Evolutionary conservation across 1,140 invertebrate species (phyloP).

Genomic region (Pollicipes pollicipes): DNA sequence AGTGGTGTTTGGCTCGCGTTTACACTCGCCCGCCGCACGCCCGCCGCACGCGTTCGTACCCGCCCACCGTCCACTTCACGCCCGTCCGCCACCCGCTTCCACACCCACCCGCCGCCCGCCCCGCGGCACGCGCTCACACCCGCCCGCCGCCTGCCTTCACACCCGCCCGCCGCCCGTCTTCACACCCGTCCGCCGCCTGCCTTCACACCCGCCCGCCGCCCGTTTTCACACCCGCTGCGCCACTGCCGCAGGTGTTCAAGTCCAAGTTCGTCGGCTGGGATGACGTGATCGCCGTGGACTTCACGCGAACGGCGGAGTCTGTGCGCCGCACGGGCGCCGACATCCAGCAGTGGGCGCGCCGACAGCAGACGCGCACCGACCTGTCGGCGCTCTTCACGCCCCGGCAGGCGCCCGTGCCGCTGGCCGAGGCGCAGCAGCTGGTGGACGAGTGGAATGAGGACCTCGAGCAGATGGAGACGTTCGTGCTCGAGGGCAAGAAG

Average conservation of each 20-base stretch:
- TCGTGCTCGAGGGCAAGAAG: slow-evolving; percentile 93
- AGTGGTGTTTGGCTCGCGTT: no score
- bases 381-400: slow-evolving; percentile 88
- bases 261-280: slow-evolving; percentile 96
- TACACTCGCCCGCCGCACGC: no score
- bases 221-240: no score
- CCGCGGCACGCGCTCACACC: no score
- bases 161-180: no score
- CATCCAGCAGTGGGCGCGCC: slow-evolving; percentile 75
- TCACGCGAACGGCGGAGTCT: slow-evolving; percentile 92
- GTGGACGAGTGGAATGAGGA: slow-evolving; percentile 90
- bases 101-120: no score
- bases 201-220: no score
- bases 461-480: slow-evolving; percentile 88
- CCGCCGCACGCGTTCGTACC: no score
- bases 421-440: slow-evolving; percentile 69
- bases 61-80: no score
- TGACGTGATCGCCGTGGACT: slow-evolving; percentile 97
- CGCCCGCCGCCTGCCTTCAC: no score
- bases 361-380: slow-evolving; percentile 69
- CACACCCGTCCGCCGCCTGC: no score
- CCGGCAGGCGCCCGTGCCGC: slow-evolving; percentile 68
- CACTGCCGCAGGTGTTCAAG: slow-evolving; percentile 83
- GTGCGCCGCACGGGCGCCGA: slow-evolving; percentile 91
- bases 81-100: no score